phyloP scores from a whole-genome alignment of 2,888 invertebrate genomes.

The Mechanitis mazaeus region DNA sequence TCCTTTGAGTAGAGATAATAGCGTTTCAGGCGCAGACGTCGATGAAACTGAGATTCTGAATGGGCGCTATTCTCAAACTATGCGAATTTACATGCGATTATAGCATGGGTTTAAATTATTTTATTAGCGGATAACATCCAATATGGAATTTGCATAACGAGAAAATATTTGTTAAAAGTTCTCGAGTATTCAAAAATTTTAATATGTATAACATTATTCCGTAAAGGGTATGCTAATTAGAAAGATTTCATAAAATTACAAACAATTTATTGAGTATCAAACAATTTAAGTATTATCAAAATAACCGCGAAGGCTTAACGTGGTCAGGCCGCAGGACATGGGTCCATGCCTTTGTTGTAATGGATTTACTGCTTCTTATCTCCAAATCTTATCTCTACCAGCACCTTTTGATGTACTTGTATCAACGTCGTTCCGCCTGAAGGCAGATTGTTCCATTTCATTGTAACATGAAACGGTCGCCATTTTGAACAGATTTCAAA shows the following conservation, averaged over 20 bases:
- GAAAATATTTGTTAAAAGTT: not conserved
- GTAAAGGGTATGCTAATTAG: not conserved
- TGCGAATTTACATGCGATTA: conserved; percentile 18
- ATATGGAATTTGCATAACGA: too few species aligned
- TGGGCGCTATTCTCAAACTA: conserved; percentile 36
- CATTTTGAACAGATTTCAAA: not conserved
- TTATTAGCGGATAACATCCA: too few species aligned
- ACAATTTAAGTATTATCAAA: conserved; percentile 27
- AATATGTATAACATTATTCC: not conserved
- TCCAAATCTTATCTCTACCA: conserved; percentile 39
- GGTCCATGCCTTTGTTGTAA: conserved; percentile 50
- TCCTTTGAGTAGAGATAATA: conserved; percentile 69
- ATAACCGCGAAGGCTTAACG: conserved; percentile 38
- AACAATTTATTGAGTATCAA: not conserved
- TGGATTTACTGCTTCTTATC: conserved; percentile 56
- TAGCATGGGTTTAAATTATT: not conserved
- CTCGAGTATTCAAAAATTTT: not conserved
- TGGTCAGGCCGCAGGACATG: conserved; percentile 41
- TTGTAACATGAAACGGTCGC: not conserved
- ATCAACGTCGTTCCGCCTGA: conserved; percentile 8
- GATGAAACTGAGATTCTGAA: conserved; percentile 41
- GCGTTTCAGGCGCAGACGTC: conserved; percentile 61
- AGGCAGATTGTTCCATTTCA: conserved; percentile 1
- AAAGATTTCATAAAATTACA: conserved; percentile 9
- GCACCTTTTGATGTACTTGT: conserved; percentile 44